Evolutionary conservation across 2,113 vertebrate genomes (phyloP), one percentile per base, ranked within the genome.

Genomic region (Hippoglossus stenolepis): DNA sequence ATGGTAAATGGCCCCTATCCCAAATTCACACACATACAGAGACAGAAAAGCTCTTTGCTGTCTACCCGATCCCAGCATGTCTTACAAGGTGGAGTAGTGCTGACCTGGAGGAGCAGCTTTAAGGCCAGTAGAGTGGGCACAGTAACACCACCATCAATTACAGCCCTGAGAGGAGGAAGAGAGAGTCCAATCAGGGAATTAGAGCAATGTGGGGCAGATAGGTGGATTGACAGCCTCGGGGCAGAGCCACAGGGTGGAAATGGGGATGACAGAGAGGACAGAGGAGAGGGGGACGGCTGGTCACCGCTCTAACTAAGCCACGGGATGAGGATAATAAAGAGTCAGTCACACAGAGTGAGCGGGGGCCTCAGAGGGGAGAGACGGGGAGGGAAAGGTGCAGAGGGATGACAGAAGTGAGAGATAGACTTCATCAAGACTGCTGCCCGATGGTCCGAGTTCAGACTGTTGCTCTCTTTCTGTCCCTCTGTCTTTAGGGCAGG

Each of bases 141-240:
- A 91, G 88, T 85, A 90, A 84, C 80, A 90, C 82, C 79, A 77
- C 77, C 82, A 91, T 91, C 86, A 92, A 90, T 92, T 89, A 87
- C 54, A 85, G 82, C 82, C 75, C 77, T 74, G 75, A 78, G 86
- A 90, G 84, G 79, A 31, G 51, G 45, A 62, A 20, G 74, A 73
- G 51, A 76, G 79, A 75, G 78, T 85, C 83, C 78, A 91, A 85
- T 88, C 86, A 87, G 79, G 85, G 85, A 82, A 85, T 85, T 82
- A 89, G 81, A 89, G 87, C 70, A 82, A 91, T 83, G 85, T 77
- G 82, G 79, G 82, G 76, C 70, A 82, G 84, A 80, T 60, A 77
- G 82, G 73, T 80, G 79, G 85, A 89, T 89, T 62, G 87, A 89
- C 86, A 80, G 86, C 75, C 87, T 83, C 45, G 0, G 85, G 91